phyloP scores from a whole-genome alignment of 2,113 vertebrate genomes.

The Gobius niger region DNA sequence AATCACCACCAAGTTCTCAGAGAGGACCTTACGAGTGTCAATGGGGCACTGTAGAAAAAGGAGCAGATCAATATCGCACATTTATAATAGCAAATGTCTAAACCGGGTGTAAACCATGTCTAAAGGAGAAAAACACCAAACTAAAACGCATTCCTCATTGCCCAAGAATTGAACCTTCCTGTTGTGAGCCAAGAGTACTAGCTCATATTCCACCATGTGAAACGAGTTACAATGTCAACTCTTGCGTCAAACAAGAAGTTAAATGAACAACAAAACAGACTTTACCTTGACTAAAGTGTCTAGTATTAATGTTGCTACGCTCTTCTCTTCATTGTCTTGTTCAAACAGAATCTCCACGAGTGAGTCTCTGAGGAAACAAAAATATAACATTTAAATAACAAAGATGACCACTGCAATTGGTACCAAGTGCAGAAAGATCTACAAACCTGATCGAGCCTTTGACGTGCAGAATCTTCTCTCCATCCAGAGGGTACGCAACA shows the following conservation, averaged over 20 bases:
- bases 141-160: too few relatives aligned
- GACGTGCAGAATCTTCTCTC: constrained; percentile 93
- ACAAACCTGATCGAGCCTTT: constrained; percentile 90
- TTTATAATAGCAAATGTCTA: too few relatives aligned
- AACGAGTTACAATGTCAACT: too few relatives aligned
- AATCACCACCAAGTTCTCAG: constrained; percentile 93
- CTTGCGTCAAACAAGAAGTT: too few relatives aligned
- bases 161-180: too few relatives aligned
- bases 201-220: too few relatives aligned
- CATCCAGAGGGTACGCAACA: constrained; percentile 92
- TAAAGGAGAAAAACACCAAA: too few relatives aligned
- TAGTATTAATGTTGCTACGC: constrained; percentile 91
- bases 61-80: too few relatives aligned
- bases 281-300: constrained; percentile 92
- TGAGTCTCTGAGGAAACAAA: constrained; percentile 81
- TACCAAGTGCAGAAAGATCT: neutral
- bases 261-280: too few relatives aligned
- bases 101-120: too few relatives aligned
- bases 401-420: neutral
- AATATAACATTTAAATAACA: neutral
- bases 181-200: too few relatives aligned
- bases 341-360: constrained; percentile 96
- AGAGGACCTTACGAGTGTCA: constrained; percentile 92
- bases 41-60: constrained; percentile 85
- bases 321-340: constrained; percentile 98